A percentile compares a stretch with the other conserved stretches of the same genome.
Conservation (phyloP, 2,797 vertebrate genomes). For the Phoxinus dragarum region DNA sequence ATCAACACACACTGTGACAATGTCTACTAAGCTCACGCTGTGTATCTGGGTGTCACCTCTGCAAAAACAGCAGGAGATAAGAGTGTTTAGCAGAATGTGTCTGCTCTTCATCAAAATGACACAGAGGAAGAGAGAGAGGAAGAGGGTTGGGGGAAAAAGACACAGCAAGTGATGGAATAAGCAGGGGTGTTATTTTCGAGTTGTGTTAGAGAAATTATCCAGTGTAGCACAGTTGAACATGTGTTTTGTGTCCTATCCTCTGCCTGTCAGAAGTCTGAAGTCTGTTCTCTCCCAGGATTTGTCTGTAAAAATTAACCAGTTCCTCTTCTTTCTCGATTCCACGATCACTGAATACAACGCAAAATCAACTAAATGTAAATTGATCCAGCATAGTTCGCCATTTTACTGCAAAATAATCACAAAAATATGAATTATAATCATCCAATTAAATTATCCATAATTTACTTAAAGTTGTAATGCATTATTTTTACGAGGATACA, state of each 20-base stretch:
- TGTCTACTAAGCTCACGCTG: slow-evolving; percentile 7
- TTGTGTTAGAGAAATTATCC: slow-evolving; percentile 15
- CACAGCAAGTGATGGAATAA: slow-evolving; percentile 11
- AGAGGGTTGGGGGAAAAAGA: slow-evolving; percentile 32
- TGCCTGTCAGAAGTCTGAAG: background rate
- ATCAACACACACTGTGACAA: slow-evolving; percentile 37
- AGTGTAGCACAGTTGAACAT: slow-evolving; percentile 12
- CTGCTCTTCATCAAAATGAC: slow-evolving; percentile 51
- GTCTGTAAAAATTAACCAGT: background rate
- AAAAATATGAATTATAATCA: too few species aligned
- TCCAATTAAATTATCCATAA: too few species aligned
- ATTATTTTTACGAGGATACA: too few species aligned
- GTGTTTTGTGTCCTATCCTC: slow-evolving; percentile 2
- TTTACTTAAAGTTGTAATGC: too few species aligned
- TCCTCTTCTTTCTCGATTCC: background rate
- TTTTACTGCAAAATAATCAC: too few species aligned
- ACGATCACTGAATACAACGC: background rate
- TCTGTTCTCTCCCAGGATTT: background rate
- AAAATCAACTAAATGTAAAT: too few species aligned
- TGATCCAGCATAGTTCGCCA: too few species aligned
- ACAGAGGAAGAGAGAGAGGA: slow-evolving; percentile 13
- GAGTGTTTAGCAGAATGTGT: slow-evolving; percentile 19
- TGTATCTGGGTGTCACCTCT: slow-evolving; percentile 43
- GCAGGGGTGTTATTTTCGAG: slow-evolving; percentile 6
- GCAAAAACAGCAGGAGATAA: slow-evolving; percentile 39